Base-by-base conservation (phyloP, 2,113 vertebrate species). In the Oxyura jamaicensis region DNA sequence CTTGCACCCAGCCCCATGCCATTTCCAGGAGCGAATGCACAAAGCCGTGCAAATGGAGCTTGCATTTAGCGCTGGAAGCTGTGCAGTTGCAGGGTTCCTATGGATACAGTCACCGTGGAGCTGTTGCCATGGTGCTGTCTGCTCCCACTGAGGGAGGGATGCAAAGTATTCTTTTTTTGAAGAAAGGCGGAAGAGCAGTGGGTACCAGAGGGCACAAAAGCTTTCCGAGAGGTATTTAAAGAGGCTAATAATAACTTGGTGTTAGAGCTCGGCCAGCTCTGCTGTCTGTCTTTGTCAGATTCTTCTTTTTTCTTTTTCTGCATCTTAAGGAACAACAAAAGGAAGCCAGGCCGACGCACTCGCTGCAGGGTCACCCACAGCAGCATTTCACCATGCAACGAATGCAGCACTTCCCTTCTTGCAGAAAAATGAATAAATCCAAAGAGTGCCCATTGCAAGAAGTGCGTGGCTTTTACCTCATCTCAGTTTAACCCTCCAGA, bases 81-180 rank as follows among this genome's bases (percentile, higher is more conserved):
- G 2, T 5, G 91, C 76, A 33, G 20, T 46, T 28, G 79, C 93
- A 69, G 83, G 95, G 62, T 65, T 65, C 36, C 39, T 36, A 65
- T 36, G 62, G 62, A 41, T 41, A 65, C 39, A 41, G 71, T 96
- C 93, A 29, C 96, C 90, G 93, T 96, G 92, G 97, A 94, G 87
- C 81, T 3, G 95, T 96, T 96, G 84, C 90, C 95, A 95, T 96
- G 94, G 97, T 10, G 66, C 86, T 39, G 31, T 7, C 79, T 46
- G 25, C 85, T 91, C 81, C 15, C 72, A 2, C 4, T 31, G 84
- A 44, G 19, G 56, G 56, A 10, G 73, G 66, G 90, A 90, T 89
- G 88, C 69, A 60, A 76, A 92, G 60, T 18, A 29, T 17, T 53
- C 33, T 21, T 65, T 72, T 52, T 36, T 18, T 72, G 67, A 75